Evolutionary conservation across 2,888 invertebrate genomes (phyloP).

Genomic region (Troides aeacus): DNA sequence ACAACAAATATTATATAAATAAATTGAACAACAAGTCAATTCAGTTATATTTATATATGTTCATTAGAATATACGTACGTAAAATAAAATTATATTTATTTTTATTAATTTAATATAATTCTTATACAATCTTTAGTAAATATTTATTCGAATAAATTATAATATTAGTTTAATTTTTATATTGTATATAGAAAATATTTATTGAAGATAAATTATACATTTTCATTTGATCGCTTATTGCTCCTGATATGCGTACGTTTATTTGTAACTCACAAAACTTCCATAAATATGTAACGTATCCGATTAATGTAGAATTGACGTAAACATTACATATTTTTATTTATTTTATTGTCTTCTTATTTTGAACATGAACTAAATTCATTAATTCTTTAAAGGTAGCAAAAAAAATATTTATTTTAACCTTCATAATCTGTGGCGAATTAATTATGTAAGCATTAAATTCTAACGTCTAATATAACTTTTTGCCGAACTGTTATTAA

Average conservation of each 20-base stretch:
- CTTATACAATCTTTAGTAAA: no score
- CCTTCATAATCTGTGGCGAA: background rate
- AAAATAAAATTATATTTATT: no score
- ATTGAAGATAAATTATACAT: conserved; percentile 8
- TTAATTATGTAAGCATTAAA: background rate
- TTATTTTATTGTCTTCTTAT: conserved; percentile 39
- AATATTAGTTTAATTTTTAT: background rate
- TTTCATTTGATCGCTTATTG: conserved; percentile 38
- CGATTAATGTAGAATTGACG: conserved; percentile 28
- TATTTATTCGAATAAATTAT: no score
- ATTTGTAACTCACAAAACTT: conserved; percentile 20
- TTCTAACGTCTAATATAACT: background rate
- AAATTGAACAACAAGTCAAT: no score
- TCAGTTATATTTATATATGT: no score
- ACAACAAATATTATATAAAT: no score
- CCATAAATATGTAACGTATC: conserved; percentile 25
- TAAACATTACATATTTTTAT: conserved; percentile 32
- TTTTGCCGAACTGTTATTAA: background rate
- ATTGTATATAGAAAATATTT: conserved; percentile 20
- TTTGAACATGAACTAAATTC: conserved; percentile 31
- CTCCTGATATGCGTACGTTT: conserved; percentile 43
- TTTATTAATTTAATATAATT: no score
- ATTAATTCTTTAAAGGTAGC: background rate
- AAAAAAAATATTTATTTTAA: background rate
- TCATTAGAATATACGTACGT: no score